phyloP scores from a whole-genome alignment of 1,140 invertebrate species.

The Tetraneura akinire region DNA sequence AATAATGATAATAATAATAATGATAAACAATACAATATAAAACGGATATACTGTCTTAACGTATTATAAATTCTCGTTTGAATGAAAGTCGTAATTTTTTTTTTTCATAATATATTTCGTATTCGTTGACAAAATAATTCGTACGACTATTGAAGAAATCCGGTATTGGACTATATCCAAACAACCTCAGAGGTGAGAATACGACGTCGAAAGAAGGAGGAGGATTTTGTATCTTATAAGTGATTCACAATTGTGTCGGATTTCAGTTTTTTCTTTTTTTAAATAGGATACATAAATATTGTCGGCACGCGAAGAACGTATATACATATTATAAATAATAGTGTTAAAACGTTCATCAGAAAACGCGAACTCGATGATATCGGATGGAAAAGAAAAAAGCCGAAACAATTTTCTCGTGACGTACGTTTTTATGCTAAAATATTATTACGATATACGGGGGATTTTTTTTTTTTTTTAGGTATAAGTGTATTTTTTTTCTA shows the following conservation, averaged over 20 bases:
- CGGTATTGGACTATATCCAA: constrained; percentile 25
- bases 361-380: constrained; percentile 2
- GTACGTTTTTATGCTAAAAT: not conserved
- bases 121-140: constrained; percentile 29
- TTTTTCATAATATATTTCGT: no score
- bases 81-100: not conserved
- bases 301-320: not conserved
- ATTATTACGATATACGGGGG: not conserved
- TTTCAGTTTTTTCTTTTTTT: constrained; percentile 7
- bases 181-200: constrained; percentile 10
- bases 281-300: constrained; percentile 26
- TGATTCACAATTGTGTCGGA: constrained; percentile 28
- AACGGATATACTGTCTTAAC: not conserved
- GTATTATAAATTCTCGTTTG: not conserved
- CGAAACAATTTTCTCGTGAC: not conserved
- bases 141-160: not conserved
- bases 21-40: no score
- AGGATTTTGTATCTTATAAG: constrained; percentile 37
- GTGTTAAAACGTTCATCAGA: constrained; percentile 4
- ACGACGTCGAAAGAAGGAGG: no score
- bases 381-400: not conserved
- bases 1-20: no score
- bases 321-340: not conserved
- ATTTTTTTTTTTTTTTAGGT: no score
- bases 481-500: no score